Base-by-base conservation (phyloP, 2,888 invertebrate species). In the Diplazon laetatorius region DNA sequence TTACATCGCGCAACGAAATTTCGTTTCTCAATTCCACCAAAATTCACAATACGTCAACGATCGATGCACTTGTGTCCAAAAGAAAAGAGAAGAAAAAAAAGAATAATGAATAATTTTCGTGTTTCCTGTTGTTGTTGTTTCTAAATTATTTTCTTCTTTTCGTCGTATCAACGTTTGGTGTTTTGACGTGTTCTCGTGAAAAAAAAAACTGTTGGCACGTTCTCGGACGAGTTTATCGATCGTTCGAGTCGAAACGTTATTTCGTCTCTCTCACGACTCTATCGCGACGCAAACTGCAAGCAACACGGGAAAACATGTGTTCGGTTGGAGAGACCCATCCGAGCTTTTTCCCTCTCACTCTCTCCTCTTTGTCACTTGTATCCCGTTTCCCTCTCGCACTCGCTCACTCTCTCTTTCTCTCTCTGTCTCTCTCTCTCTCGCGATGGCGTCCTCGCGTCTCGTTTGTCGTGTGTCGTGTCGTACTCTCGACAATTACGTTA, bases 231-330 rank as follows among this genome's bases (percentile, higher is more conserved):
- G 76, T 80, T n/a, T 82, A 82, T 82, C 82, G 82, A 82, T 82
- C 82, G 78, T 83, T 76, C 71, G 70, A 70, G 74, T 62, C 42
- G 73, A 81, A 80, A 76, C 72, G 81, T 79, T 78, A 6, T 30
- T 2, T 30, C 6, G 30, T 5, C 6, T 60, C 77, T 82, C 50
- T 75, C 48, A 65, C 46, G 37, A n/a, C 59, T 78, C 76, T 44
- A 35, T 65, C 71, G 57, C 50, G 20, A 65, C 62, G 20, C 35
- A 48, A 48, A 73, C 48, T 22, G 42, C 42, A 30, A 60, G 60
- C 73, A 50, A 73, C 71, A 69, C 70, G 75, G 90, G 87, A 84
- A 30, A 85, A 71, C 70, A 77, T 85, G 85, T 82, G 85, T 84
- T 81, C 83, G n/a, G n/a, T n/a, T 71, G 52, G 71, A 77, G 50